Conservation (phyloP, 1,140 invertebrate genomes). For the Lucilia cuprina region DNA sequence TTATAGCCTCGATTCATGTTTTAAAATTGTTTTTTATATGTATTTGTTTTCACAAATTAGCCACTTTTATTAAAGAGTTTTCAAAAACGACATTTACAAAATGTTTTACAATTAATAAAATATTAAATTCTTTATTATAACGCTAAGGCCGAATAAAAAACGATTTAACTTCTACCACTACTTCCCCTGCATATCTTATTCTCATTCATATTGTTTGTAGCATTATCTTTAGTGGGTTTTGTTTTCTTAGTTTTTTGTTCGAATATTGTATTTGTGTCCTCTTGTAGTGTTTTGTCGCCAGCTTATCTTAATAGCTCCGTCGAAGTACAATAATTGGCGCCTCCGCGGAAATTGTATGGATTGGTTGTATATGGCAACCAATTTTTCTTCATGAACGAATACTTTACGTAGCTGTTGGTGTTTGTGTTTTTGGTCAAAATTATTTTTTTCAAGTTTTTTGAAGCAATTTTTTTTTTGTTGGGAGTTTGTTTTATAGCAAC, state of each 20-base stretch:
- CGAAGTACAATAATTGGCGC: constrained; percentile 40
- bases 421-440: not conserved
- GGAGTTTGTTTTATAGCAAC: not conserved
- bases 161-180: not conserved
- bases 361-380: not conserved
- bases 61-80: not conserved
- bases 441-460: not conserved
- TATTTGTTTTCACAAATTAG: not conserved
- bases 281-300: constrained; percentile 36
- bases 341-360: constrained; percentile 36
- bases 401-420: not conserved
- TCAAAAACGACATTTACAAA: not conserved
- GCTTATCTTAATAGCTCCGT: constrained; percentile 39
- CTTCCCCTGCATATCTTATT: not conserved
- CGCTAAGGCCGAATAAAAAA: not conserved
- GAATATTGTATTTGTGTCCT: not conserved
- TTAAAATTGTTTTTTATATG: too few relatives aligned
- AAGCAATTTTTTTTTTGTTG: constrained; percentile 13
- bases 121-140: constrained; percentile 9
- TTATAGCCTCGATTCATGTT: too few relatives aligned
- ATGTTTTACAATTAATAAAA: constrained; percentile 32
- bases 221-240: not conserved
- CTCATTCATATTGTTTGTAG: not conserved
- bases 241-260: not conserved
- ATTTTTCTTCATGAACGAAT: not conserved